Conservation (phyloP, 2,797 vertebrate species). For the Pantherophis vulpinus region DNA sequence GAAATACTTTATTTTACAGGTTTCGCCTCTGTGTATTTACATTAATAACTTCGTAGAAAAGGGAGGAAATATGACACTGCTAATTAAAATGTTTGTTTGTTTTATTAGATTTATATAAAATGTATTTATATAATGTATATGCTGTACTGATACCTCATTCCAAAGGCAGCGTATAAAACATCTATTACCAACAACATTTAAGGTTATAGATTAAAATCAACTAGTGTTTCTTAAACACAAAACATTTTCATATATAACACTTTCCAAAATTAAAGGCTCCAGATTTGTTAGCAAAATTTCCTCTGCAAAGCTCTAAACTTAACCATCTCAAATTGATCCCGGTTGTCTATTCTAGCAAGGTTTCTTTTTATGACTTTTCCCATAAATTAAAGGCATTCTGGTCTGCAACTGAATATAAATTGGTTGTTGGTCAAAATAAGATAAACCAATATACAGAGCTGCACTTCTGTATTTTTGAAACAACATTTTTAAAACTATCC, state of each 20-base stretch:
- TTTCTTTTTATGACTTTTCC: not conserved
- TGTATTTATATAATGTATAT: not conserved
- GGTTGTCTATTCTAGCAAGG: not conserved
- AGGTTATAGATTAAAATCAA: not conserved
- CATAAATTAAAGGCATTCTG: not conserved
- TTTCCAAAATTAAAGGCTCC: not conserved
- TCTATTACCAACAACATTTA: not conserved
- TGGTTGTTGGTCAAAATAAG: not conserved
- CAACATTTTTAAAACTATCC: not conserved
- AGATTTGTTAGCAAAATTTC: not conserved
- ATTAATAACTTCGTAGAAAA: not conserved
- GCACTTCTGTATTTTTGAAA: not conserved
- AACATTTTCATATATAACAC: not conserved
- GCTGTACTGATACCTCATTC: not conserved
- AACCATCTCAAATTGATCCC: not conserved
- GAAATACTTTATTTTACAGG: not conserved
- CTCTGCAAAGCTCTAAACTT: not conserved
- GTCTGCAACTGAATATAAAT: not conserved
- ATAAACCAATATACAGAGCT: not conserved
- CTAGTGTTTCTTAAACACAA: not conserved
- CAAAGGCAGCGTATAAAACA: not conserved
- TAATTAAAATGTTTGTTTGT: not conserved
- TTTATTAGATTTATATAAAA: not conserved
- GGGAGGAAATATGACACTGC: not conserved
- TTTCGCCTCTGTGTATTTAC: not conserved